phyloP scores from a whole-genome alignment of 2,888 invertebrate genomes.

The Spilosoma lubricipeda region DNA sequence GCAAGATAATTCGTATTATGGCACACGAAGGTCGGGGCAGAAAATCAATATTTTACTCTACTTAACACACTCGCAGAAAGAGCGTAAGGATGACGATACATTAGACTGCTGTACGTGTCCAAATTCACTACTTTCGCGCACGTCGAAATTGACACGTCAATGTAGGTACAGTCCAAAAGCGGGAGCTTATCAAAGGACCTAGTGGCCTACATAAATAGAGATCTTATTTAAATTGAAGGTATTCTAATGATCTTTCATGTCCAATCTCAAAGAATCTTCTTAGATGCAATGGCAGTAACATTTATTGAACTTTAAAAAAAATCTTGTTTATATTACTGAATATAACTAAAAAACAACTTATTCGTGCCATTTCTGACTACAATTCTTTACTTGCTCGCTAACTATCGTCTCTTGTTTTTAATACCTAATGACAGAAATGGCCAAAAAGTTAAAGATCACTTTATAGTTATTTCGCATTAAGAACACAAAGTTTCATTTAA shows the following conservation, averaged over 20 bases:
- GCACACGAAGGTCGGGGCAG: conserved; percentile 18
- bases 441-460: not conserved
- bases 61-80: not conserved
- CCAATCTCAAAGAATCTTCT: too few species aligned
- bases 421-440: not conserved
- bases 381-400: not conserved
- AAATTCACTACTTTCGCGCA: not conserved
- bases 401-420: not conserved
- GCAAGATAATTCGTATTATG: conserved; percentile 30
- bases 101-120: not conserved
- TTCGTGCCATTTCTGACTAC: too few species aligned
- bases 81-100: not conserved
- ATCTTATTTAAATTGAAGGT: not conserved
- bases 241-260: too few species aligned
- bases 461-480: not conserved
- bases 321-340: not conserved
- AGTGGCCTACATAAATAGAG: not conserved
- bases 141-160: not conserved
- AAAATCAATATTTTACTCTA: conserved; percentile 34
- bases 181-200: not conserved
- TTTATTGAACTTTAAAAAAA: not conserved
- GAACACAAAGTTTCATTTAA: too few species aligned
- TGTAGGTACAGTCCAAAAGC: not conserved
- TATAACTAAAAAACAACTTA: not conserved
- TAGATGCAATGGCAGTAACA: not conserved